Evolutionary conservation across 1,140 invertebrate species (phyloP).

Genomic region (Scylla paramamosain): DNA sequence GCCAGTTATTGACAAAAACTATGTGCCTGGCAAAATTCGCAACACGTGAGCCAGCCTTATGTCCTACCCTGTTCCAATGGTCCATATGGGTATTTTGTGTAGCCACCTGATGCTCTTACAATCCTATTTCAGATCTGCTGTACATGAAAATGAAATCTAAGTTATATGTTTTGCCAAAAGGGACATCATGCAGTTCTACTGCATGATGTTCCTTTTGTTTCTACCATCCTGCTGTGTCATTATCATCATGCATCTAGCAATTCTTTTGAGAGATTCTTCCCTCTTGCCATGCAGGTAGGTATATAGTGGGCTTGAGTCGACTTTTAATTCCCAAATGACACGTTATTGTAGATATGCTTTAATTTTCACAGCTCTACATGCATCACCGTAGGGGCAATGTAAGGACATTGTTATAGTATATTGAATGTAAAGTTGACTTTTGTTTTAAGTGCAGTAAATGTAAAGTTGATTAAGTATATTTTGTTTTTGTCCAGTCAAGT

Average conservation of each 20-base stretch:
- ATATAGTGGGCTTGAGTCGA: constrained; percentile 33
- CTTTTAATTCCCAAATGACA: not conserved
- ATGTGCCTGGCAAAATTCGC: constrained; percentile 99
- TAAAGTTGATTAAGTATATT: not conserved
- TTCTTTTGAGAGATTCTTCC: not conserved
- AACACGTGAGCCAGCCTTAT: constrained; percentile 85
- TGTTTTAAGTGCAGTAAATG: too few relatives aligned
- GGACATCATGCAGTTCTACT: constrained; percentile 41
- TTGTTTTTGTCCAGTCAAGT: too few relatives aligned
- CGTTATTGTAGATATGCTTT: constrained; percentile 8
- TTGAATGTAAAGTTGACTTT: not conserved
- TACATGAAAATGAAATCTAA: constrained; percentile 46
- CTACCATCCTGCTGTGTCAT: constrained; percentile 2
- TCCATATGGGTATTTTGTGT: constrained; percentile 61
- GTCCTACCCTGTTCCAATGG: constrained; percentile 52
- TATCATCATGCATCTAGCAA: not conserved
- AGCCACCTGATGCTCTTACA: constrained; percentile 45
- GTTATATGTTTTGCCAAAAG: constrained; percentile 31
- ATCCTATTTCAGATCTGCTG: constrained; percentile 50
- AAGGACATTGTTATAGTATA: not conserved
- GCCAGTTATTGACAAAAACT: constrained; percentile 98
- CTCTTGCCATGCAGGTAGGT: not conserved
- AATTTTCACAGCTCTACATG: constrained; percentile 26
- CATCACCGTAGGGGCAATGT: not conserved
- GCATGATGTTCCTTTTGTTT: constrained; percentile 41